A percentile compares a stretch with the other conserved stretches of the same genome.
These are phyloP conservation scores for Nephrocerus scutellatus DNA, from an alignment of 2,888 invertebrate genomes.

Conservation along the genomic window DNA sequence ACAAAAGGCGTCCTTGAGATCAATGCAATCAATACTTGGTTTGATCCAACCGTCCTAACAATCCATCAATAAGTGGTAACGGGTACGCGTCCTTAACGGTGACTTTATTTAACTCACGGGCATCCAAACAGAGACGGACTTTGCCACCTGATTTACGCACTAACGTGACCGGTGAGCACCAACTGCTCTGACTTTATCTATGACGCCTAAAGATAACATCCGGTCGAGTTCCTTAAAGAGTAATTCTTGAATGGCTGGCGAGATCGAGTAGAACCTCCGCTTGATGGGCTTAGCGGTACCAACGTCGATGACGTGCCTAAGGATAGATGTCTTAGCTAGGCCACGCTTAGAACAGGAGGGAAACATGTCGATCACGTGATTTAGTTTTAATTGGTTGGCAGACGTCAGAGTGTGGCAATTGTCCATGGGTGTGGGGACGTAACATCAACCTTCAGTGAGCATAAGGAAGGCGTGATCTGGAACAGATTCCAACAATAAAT, in stretches of 20 bases:
- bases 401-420: too few relatives aligned
- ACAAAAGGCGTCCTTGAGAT: constrained; percentile 17
- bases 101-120: constrained; percentile 14
- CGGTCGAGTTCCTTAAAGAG: constrained; percentile 28
- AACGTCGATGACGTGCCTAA: constrained; percentile 18
- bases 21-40: too few relatives aligned
- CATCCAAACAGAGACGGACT: constrained; percentile 13
- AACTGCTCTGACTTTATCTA: constrained; percentile 25
- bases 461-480: too few relatives aligned
- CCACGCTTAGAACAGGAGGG: too few relatives aligned
- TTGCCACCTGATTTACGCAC: constrained; percentile 15
- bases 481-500: too few relatives aligned
- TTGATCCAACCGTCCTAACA: constrained; percentile 12
- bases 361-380: too few relatives aligned
- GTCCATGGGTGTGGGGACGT: too few relatives aligned
- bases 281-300: constrained; percentile 18
- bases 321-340: constrained; percentile 14
- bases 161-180: constrained; percentile 16
- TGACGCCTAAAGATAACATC: constrained; percentile 29
- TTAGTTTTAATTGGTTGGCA: too few relatives aligned
- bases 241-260: constrained; percentile 18
- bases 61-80: constrained; percentile 16
- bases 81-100: constrained; percentile 16
- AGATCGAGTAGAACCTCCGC: constrained; percentile 19
- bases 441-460: too few relatives aligned